Conservation (phyloP, 2,797 vertebrate genomes). For the Pachyuromys duprasi region DNA sequence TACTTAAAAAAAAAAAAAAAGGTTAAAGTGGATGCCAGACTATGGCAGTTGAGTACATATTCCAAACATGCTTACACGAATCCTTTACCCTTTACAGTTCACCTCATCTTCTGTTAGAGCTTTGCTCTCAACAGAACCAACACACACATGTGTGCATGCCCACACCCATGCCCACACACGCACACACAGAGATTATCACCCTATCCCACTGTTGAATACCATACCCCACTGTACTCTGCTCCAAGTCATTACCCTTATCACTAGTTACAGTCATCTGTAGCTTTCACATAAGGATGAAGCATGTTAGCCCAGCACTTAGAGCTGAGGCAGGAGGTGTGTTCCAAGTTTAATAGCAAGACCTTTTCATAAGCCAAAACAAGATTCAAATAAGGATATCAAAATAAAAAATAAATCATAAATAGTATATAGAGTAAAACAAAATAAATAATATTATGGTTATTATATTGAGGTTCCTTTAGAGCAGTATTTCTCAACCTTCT, state of each 20-base stretch:
- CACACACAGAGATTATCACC: not conserved
- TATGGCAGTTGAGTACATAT: not conserved
- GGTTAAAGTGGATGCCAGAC: not conserved
- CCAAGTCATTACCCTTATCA: not conserved
- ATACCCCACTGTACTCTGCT: not conserved
- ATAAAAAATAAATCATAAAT: slow-evolving; percentile 40
- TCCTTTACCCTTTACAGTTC: not conserved
- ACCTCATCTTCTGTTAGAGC: not conserved
- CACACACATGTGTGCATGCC: not conserved
- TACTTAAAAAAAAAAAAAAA: not conserved
- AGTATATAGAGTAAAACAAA: not conserved
- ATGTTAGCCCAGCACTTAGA: not conserved
- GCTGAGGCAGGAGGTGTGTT: not conserved
- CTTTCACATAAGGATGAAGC: not conserved
- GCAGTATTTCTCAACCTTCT: not conserved
- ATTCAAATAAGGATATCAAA: slow-evolving; percentile 20
- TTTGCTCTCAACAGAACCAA: not conserved
- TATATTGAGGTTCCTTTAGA: not conserved
- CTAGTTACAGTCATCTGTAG: not conserved
- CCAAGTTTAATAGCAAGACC: not conserved
- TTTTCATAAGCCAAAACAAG: not conserved
- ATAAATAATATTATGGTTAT: not conserved
- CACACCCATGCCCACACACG: not conserved
- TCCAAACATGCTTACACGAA: not conserved
- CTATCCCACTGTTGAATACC: not conserved